phyloP scores from a whole-genome alignment of 2,113 vertebrate genomes.

The Sylvilagus bachmani region DNA sequence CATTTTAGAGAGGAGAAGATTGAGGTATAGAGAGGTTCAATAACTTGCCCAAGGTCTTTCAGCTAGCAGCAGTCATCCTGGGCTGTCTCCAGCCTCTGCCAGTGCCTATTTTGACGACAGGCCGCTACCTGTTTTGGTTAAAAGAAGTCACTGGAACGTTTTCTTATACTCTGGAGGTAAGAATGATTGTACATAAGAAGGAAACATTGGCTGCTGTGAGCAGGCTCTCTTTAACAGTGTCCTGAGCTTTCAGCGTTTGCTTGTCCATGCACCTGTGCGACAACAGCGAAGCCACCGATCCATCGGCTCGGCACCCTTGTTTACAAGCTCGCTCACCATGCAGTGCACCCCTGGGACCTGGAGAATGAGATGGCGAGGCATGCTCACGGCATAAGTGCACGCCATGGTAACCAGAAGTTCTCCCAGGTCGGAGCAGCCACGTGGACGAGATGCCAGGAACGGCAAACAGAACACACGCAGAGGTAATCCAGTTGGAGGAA shows the following conservation, averaged over 20 bases:
- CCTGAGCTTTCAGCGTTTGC: not conserved
- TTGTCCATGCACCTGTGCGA: not conserved
- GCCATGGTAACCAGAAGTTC: not conserved
- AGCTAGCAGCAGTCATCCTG: not conserved
- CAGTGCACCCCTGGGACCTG: not conserved
- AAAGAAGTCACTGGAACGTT: not conserved
- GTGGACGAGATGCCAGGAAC: not conserved
- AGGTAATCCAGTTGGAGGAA: not conserved
- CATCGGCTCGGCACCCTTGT: not conserved
- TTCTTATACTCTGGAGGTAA: not conserved
- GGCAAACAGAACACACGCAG: not conserved
- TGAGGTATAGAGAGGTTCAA: not conserved
- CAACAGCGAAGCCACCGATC: not conserved
- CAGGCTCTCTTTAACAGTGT: not conserved
- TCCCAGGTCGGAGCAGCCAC: not conserved
- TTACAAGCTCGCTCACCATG: not conserved
- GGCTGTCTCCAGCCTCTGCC: not conserved
- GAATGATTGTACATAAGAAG: not conserved
- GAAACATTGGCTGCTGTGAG: not conserved
- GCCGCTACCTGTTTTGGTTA: not conserved
- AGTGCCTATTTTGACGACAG: not conserved
- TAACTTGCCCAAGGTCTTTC: not conserved
- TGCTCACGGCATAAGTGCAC: accelerated
- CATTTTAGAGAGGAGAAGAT: not conserved
- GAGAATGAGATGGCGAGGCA: accelerated